Base-by-base conservation (phyloP, 2,888 invertebrate species). In the Archips crataeganus region DNA sequence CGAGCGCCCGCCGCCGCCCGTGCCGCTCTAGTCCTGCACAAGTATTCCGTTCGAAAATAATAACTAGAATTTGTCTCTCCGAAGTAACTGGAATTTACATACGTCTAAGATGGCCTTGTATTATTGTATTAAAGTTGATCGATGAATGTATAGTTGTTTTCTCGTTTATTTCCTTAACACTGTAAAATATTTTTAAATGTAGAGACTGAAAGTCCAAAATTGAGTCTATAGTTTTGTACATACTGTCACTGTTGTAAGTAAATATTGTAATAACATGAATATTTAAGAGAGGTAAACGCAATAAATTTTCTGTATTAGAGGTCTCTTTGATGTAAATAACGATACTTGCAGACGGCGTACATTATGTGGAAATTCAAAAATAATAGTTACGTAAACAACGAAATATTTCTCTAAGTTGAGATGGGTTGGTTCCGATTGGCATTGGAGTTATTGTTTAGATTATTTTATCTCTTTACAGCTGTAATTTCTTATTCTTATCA, bases 121-220 rank as follows among this genome's bases (percentile, higher is more conserved):
- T 89, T 87, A 87, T 86, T 86, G 85, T 89, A 89, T 87, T 86
- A 84, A 86, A 84, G 67, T 71, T 70, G 63, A 70, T 75, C 72
- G 64, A 72, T 82, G 78, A 85, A 85, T 89, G 86, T 90, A 88
- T 84, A 87, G 83, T 85, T 84, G 82, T 85, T 81, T 80, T 81
- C 81, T 86, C 82, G 79, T 84, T 88, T 85, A 82, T 89, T 90
- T 87, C 81, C 79, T 71, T 71, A 85, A 85, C 83, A 87, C 81
- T 90, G 88, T 90, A 89, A 85, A 83, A 87, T 88, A 87, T 84
- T 87, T 87, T 88, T 85, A 87, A 91, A 87, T 89, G 88, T 93
- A 93, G 93, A 94, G 94, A 94, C 93, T 94, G 93, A 93, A 93
- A 94, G 93, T 94, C 93, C 92, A 91, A 91, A 92, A 91, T 93